Percentiles rank a stretch among this genome's conserved stretches.
Conservation (phyloP, 2,113 vertebrate species). For the Mesoclemmys tuberculata region DNA sequence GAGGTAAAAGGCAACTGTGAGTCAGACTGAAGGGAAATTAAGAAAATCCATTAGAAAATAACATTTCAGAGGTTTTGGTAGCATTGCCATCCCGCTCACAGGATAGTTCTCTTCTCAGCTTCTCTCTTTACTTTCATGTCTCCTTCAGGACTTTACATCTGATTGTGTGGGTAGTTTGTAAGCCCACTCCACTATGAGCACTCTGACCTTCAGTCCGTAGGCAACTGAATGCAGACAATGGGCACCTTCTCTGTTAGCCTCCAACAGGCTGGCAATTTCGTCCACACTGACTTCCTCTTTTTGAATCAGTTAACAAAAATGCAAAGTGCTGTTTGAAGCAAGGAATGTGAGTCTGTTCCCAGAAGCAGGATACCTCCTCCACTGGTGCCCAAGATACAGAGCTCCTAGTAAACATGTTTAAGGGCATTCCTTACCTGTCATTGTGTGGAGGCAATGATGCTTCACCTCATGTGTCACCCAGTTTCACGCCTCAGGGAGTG, state of each 20-base stretch:
- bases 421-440: neutral
- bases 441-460: neutral
- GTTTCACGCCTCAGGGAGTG: neutral
- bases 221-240: neutral
- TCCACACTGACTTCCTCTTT: neutral
- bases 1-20: neutral
- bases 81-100: neutral
- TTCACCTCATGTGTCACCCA: neutral
- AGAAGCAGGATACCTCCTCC: too few species aligned
- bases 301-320: neutral
- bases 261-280: rapidly evolving
- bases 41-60: neutral
- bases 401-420: neutral
- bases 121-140: neutral
- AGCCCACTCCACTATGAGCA: neutral
- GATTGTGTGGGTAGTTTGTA: neutral
- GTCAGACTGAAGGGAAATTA: neutral
- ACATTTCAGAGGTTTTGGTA: neutral
- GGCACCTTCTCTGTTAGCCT: neutral
- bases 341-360: neutral
- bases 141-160: neutral
- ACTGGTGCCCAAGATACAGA: neutral
- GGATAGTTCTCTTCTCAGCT: neutral
- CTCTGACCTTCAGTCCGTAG: neutral
- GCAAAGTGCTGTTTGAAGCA: neutral